Conservation (phyloP, 1,140 invertebrate genomes). For the Eciton burchellii region DNA sequence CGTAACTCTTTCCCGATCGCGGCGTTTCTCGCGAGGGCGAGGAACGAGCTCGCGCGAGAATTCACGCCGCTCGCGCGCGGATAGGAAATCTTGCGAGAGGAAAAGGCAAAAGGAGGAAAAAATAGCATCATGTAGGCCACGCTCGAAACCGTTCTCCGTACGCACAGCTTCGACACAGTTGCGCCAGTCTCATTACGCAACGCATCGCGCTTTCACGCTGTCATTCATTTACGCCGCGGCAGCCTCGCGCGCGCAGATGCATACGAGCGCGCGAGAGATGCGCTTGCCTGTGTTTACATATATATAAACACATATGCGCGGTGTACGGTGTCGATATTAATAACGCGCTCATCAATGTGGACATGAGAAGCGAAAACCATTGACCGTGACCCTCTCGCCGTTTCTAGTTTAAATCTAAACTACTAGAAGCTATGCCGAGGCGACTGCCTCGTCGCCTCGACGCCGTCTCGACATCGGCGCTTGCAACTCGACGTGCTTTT, state of each 20-base stretch:
- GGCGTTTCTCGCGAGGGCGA: slow-evolving; percentile 10
- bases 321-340: slow-evolving; percentile 48
- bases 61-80: neutral
- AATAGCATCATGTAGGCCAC: neutral
- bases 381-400: slow-evolving; percentile 63
- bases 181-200: slow-evolving; percentile 71
- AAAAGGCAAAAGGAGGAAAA: too few species aligned
- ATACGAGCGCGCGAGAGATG: slow-evolving; percentile 21
- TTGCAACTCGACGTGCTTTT: neutral
- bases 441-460: neutral
- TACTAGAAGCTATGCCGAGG: neutral
- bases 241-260: slow-evolving; percentile 38
- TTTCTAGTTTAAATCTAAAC: slow-evolving; percentile 49
- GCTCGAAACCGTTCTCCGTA: slow-evolving; percentile 49
- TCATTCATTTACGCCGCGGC: slow-evolving; percentile 75
- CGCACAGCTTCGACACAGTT: slow-evolving; percentile 57
- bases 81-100: slow-evolving; percentile 11
- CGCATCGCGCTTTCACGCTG: slow-evolving; percentile 70
- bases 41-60: slow-evolving; percentile 14
- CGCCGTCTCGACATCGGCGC: neutral
- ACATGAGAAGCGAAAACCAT: slow-evolving; percentile 54
- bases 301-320: neutral
- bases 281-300: neutral
- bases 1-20: slow-evolving; percentile 17
- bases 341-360: slow-evolving; percentile 30